Percentiles rank a stretch among this genome's conserved stretches.
Conservation (phyloP, 2,113 vertebrate genomes). For the Odobenus rosmarus region DNA sequence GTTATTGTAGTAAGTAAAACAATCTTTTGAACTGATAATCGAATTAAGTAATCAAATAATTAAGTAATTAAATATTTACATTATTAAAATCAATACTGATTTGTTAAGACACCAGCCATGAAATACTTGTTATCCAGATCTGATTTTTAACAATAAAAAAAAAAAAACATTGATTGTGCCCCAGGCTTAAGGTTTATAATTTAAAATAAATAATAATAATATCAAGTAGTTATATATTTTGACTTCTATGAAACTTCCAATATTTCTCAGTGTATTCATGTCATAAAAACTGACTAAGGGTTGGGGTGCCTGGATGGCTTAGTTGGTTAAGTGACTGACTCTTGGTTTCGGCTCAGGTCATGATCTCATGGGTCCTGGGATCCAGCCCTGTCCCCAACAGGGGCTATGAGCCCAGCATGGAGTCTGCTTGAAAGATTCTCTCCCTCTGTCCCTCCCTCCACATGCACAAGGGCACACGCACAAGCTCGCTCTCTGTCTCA, state of each 20-base stretch:
- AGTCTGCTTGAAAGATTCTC: background rate
- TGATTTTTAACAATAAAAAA: background rate
- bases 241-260: background rate
- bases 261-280: background rate
- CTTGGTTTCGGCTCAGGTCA: background rate
- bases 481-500: background rate
- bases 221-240: background rate
- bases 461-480: background rate
- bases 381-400: background rate
- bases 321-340: background rate
- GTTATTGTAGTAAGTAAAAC: background rate
- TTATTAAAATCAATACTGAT: constrained; percentile 1
- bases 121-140: constrained; percentile 30
- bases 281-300: background rate
- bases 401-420: background rate
- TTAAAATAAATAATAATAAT: constrained; percentile 13
- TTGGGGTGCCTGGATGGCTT: background rate
- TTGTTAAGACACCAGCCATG: background rate
- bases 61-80: background rate
- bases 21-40: background rate
- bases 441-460: background rate
- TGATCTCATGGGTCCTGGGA: background rate
- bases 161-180: background rate
- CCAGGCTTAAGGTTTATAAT: background rate
- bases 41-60: background rate